Conservation (phyloP, 2,113 vertebrate genomes). For the Malurus alboscapulatus region DNA sequence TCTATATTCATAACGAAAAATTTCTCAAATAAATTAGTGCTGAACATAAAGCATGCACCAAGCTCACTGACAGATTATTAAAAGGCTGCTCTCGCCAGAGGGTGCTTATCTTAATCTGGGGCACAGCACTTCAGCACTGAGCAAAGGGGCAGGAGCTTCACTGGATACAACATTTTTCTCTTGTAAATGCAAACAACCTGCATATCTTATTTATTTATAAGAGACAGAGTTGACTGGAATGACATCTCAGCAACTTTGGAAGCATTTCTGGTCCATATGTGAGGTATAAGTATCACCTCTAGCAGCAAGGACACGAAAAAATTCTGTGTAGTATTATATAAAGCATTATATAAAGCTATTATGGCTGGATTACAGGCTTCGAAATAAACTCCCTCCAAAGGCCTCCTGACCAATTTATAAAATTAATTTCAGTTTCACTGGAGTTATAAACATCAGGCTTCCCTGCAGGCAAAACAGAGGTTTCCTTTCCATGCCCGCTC, state of each 20-base stretch:
- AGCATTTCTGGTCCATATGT: background rate
- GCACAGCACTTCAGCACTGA: constrained; percentile 11
- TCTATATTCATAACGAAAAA: constrained; percentile 64
- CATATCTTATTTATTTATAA: background rate
- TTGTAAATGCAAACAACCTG: background rate
- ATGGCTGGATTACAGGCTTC: background rate
- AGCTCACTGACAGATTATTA: constrained; percentile 39
- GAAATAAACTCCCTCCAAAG: background rate
- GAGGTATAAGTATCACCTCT: background rate
- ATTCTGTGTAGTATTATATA: background rate
- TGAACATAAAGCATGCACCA: constrained; percentile 47
- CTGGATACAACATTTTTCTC: background rate
- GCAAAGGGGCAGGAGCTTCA: background rate
- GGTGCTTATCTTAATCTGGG: constrained; percentile 28
- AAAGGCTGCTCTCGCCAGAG: background rate
- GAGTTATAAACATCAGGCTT: background rate
- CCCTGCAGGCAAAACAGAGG: background rate
- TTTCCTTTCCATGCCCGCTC: background rate
- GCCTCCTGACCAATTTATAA: background rate
- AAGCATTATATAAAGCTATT: background rate
- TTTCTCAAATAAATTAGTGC: constrained; percentile 48
- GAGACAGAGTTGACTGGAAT: background rate
- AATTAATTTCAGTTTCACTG: background rate
- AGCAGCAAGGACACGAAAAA: background rate
- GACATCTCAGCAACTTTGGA: background rate